A percentile compares a stretch with the other conserved stretches of the same genome.
Evolutionary conservation across 2,797 vertebrate species (phyloP).

Genomic region (Pelochelys cantorii): DNA sequence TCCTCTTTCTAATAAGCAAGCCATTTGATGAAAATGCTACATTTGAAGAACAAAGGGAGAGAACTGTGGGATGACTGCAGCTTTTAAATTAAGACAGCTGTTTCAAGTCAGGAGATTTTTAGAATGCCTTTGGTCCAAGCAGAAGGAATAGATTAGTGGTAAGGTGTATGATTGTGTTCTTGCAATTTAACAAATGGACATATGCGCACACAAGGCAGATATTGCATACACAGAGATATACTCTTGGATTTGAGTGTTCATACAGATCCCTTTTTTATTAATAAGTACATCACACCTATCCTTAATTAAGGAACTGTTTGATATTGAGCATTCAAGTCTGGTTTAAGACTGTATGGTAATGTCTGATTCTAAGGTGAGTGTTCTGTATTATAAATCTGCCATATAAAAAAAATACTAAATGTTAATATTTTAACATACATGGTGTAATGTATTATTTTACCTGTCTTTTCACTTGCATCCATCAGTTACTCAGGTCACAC

Average conservation of each 20-base stretch:
- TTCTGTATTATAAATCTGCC: rapidly evolving
- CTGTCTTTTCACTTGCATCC: too few species aligned
- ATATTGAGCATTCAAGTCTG: background rate
- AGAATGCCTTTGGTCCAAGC: background rate
- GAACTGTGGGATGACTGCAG: background rate
- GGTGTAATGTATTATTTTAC: background rate
- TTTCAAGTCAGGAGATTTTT: background rate
- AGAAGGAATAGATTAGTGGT: conserved; percentile 1
- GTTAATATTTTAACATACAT: background rate
- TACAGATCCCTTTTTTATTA: background rate
- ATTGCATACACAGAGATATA: background rate
- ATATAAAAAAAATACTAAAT: background rate
- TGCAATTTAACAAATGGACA: background rate
- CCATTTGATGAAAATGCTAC: background rate
- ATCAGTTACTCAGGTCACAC: background rate
- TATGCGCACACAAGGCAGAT: background rate
- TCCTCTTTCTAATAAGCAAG: background rate
- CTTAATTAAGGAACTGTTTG: background rate
- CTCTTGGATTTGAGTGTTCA: background rate
- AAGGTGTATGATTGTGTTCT: background rate
- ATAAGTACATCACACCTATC: background rate
- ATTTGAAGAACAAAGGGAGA: background rate
- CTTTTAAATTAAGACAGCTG: background rate
- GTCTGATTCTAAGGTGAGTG: background rate
- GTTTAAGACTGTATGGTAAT: background rate